Base-by-base conservation (phyloP, 92 coral and sea anemone species). In the Nematostella vectensis region DNA sequence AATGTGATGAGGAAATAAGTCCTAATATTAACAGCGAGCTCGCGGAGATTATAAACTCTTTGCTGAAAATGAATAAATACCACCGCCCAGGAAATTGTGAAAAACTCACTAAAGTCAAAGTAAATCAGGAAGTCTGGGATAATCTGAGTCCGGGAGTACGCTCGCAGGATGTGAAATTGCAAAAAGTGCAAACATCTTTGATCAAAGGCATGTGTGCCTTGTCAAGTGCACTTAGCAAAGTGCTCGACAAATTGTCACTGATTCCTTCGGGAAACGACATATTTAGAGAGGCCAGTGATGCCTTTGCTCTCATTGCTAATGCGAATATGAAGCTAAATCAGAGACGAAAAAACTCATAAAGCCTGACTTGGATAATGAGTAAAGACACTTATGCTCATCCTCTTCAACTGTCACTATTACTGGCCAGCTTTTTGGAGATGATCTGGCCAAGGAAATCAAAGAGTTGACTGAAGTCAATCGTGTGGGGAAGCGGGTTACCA, bases 401-500 rank as follows among this genome's bases (percentile, higher is more conserved):
- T n/a, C n/a, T n/a, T n/a, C n/a, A n/a, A n/a, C n/a, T n/a, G n/a
- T n/a, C n/a, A n/a, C n/a, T n/a, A n/a, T n/a, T n/a, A n/a, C n/a
- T n/a, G n/a, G n/a, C n/a, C n/a, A n/a, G n/a, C n/a, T n/a, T n/a
- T n/a, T n/a, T n/a, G n/a, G n/a, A n/a, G n/a, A n/a, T n/a, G n/a
- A n/a, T n/a, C n/a, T n/a, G n/a, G n/a, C n/a, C n/a, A n/a, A n/a
- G n/a, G n/a, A n/a, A n/a, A 16, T 65, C 3, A 78, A 71, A 36
- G 74, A 78, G 37, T 47, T 71, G 49, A 63, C 78, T 16, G 72
- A 63, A 45, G 75, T 69, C 52, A 76, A 69, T 15, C 74, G 68
- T 2, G 67, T 55, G 21, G 77, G 77, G n/a, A n/a, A n/a, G n/a
- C n/a, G n/a, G n/a, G n/a, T n/a, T n/a, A n/a, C n/a, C n/a, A n/a